A percentile compares a stretch with the other conserved stretches of the same genome.
phyloP scores from a whole-genome alignment of 2,888 invertebrate species.

The Bellardia pandia region DNA sequence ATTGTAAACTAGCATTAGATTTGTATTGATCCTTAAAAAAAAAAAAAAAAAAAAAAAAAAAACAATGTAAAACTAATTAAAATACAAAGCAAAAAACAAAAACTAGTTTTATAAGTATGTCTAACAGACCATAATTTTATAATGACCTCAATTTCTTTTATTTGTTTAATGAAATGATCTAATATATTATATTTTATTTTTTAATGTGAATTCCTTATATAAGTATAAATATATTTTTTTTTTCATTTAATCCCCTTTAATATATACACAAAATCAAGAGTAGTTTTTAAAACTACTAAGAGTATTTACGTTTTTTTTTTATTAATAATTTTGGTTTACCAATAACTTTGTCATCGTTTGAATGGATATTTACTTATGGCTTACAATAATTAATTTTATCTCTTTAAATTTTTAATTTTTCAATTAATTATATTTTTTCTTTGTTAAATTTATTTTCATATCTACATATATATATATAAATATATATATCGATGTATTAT shows the following conservation, averaged over 20 bases:
- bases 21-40: constrained; percentile 63
- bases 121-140: constrained; percentile 56
- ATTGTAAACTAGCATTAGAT: constrained; percentile 64
- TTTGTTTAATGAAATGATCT: constrained; percentile 51
- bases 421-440: constrained; percentile 43
- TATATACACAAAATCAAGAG: constrained; percentile 32
- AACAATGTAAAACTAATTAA: constrained; percentile 46
- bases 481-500: constrained; percentile 71
- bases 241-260: constrained; percentile 31
- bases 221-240: constrained; percentile 15
- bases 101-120: constrained; percentile 54
- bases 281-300: constrained; percentile 65
- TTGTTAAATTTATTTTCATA: constrained; percentile 68
- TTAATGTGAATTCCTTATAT: constrained; percentile 58
- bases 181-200: constrained; percentile 21
- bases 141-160: constrained; percentile 57
- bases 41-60: constrained; percentile 24
- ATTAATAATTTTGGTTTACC: constrained; percentile 42
- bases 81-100: constrained; percentile 30
- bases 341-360: constrained; percentile 50
- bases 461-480: constrained; percentile 56
- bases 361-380: constrained; percentile 65
- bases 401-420: constrained; percentile 29
- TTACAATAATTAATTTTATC: constrained; percentile 43
- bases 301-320: constrained; percentile 57